Percentiles rank a stretch among this genome's conserved stretches.
These are phyloP conservation scores for Pygocentrus nattereri DNA, from an alignment of 2,797 vertebrate species.

Conservation along the genomic window DNA sequence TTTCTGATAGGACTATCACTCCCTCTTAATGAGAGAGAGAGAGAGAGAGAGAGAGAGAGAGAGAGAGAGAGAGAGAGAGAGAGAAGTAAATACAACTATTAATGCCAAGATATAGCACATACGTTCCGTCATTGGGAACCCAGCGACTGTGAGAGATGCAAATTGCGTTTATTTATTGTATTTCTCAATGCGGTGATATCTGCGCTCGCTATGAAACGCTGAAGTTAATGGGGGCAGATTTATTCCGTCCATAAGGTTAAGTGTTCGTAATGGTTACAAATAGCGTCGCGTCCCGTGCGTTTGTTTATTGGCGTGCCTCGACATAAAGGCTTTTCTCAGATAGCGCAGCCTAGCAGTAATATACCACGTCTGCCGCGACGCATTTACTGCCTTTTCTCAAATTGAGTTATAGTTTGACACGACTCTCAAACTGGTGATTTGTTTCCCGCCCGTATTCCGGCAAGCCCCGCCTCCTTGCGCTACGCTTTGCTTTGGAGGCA, in stretches of 20 bases:
- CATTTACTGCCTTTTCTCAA: constrained; percentile 55
- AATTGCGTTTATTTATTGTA: constrained; percentile 71
- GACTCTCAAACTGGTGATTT: constrained; percentile 41
- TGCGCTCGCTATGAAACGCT: constrained; percentile 65
- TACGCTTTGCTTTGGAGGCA: background rate
- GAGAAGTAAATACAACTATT: background rate
- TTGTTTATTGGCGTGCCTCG: constrained; percentile 76
- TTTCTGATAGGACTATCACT: background rate
- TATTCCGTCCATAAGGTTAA: constrained; percentile 76
- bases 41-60: background rate
- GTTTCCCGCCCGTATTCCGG: background rate
- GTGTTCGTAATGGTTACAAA: constrained; percentile 81
- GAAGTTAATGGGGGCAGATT: constrained; percentile 73
- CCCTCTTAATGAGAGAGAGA: background rate
- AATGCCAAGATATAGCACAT: background rate
- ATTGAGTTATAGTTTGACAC: constrained; percentile 74
- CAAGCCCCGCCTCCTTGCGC: background rate
- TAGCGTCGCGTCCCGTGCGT: constrained; percentile 68
- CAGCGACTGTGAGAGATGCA: constrained; percentile 71
- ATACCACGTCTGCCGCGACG: constrained; percentile 67
- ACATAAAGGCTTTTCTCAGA: constrained; percentile 64
- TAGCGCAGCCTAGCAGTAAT: constrained; percentile 64
- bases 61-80: background rate
- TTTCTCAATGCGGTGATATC: constrained; percentile 50
- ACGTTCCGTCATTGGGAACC: constrained; percentile 65